Evolutionary conservation across 1,140 invertebrate species (phyloP).

Genomic region (Hirudo medicinalis): DNA sequence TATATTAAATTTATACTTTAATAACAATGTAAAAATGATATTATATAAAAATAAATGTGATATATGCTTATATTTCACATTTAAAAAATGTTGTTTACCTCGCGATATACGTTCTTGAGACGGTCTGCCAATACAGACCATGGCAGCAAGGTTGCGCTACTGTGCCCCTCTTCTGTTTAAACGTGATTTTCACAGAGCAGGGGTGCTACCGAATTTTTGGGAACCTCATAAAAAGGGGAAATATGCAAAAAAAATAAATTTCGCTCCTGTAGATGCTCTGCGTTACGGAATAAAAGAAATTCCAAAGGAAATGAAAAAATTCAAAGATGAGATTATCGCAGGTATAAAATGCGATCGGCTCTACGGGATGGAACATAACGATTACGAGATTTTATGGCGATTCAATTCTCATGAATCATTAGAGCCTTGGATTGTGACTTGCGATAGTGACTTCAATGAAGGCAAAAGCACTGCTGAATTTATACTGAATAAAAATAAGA

Average conservation of each 20-base stretch:
- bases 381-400: constrained; percentile 36
- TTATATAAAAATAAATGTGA: too few species aligned
- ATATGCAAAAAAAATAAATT: constrained; percentile 25
- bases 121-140: too few species aligned
- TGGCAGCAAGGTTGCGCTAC: too few species aligned
- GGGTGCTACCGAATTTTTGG: constrained; percentile 18
- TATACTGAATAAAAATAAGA: constrained; percentile 49
- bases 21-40: too few species aligned
- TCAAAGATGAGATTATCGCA: constrained; percentile 18
- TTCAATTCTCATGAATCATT: constrained; percentile 46
- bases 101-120: too few species aligned
- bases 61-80: too few species aligned
- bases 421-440: constrained; percentile 58
- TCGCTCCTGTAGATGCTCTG: constrained; percentile 23
- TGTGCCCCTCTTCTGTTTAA: too few species aligned
- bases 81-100: too few species aligned
- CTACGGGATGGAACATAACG: constrained; percentile 27
- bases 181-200: too few species aligned
- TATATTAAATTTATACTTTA: too few species aligned
- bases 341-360: constrained; percentile 10
- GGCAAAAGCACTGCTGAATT: constrained; percentile 59
- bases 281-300: constrained; percentile 6
- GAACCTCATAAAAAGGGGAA: constrained; percentile 29
- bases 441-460: constrained; percentile 64
- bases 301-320: constrained; percentile 16